Conservation (phyloP, 1,140 invertebrate species). For the Drosophila littoralis region DNA sequence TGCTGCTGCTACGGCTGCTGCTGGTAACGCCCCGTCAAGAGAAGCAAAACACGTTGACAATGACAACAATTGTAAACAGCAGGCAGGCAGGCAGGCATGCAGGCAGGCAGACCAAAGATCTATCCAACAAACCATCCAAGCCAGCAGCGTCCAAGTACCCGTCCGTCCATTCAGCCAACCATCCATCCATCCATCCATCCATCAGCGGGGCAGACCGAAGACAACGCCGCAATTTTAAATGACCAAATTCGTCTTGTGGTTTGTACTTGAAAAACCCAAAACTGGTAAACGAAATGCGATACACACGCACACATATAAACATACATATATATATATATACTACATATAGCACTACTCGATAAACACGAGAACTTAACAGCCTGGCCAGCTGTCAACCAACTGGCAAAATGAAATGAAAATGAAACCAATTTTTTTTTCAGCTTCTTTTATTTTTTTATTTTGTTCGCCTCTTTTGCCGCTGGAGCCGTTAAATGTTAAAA, state of each 20-base stretch:
- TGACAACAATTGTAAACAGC: conserved; percentile 76
- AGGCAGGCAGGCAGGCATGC: conserved; percentile 2
- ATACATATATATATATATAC: not conserved
- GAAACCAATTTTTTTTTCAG: conserved; percentile 50
- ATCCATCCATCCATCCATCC: conserved; percentile 49
- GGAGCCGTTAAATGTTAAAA: conserved; percentile 61
- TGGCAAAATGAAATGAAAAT: conserved; percentile 59
- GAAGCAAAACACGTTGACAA: conserved; percentile 76
- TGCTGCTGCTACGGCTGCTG: conserved; percentile 29
- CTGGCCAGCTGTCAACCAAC: conserved; percentile 67
- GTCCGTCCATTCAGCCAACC: conserved; percentile 14
- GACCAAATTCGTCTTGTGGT: conserved; percentile 81
- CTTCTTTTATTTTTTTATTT: conserved; percentile 23
- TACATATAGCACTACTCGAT: conserved; percentile 15
- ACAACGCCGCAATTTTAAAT: conserved; percentile 77
- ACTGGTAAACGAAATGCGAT: conserved; percentile 75
- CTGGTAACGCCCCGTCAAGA: conserved; percentile 69
- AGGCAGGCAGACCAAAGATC: conserved; percentile 41
- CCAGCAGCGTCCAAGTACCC: conserved; percentile 17
- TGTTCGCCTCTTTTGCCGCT: not conserved
- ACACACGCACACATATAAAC: conserved; percentile 19
- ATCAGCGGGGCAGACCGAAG: conserved; percentile 46
- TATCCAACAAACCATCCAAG: conserved; percentile 21
- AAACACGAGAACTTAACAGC: conserved; percentile 38
- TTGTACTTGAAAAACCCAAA: conserved; percentile 78